Conservation (phyloP, 2,888 invertebrate species). For the Bruchidius siliquastri region DNA sequence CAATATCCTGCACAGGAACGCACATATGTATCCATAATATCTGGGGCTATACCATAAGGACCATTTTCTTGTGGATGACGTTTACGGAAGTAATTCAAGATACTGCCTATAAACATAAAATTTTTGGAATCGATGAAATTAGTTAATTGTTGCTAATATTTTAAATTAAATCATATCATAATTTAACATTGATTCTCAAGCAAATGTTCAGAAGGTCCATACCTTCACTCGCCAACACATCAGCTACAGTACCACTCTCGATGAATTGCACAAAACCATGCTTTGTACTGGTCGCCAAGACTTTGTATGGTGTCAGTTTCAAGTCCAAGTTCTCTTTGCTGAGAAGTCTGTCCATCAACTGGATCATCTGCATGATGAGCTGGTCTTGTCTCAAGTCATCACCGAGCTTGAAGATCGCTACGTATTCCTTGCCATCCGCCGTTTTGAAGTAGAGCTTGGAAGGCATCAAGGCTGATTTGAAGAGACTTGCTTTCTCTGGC, state of each 20-base stretch:
- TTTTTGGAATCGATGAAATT: no score
- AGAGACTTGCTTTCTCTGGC: conserved; percentile 84
- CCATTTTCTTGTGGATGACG: conserved; percentile 83
- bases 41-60: conserved; percentile 85
- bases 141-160: no score
- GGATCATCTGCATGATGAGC: conserved; percentile 94
- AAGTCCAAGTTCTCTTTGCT: conserved; percentile 93
- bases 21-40: conserved; percentile 97
- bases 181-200: no score
- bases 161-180: no score
- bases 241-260: conserved; percentile 88
- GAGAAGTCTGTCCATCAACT: conserved; percentile 93
- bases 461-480: conserved; percentile 96
- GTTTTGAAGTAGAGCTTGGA: conserved; percentile 85
- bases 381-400: conserved; percentile 98
- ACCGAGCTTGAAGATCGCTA: conserved; percentile 95
- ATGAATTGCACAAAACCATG: conserved; percentile 97
- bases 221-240: conserved; percentile 81
- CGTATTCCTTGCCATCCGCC: conserved; percentile 76
- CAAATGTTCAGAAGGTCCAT: conserved; percentile 1
- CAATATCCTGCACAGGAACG: conserved; percentile 96
- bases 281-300: conserved; percentile 90
- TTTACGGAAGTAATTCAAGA: conserved; percentile 89
- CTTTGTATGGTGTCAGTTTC: conserved; percentile 91
- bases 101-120: conserved; percentile 64